phyloP scores from a whole-genome alignment of 2,113 vertebrate species.

The Micronycteris hirsuta region DNA sequence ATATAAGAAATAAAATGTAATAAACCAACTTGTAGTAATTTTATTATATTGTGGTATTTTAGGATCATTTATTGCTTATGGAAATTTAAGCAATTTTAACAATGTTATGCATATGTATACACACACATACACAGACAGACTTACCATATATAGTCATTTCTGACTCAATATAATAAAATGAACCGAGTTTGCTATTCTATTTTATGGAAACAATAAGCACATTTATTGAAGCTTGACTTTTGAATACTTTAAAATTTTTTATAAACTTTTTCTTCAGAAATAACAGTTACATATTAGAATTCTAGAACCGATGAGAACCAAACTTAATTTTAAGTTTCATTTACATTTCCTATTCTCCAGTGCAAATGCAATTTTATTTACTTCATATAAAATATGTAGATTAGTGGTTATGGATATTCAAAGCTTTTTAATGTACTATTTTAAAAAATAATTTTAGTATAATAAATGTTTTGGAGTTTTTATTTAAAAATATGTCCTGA shows the following conservation, averaged over 20 bases:
- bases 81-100: constrained; percentile 48
- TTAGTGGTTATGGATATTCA: neutral
- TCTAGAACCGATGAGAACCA: neutral
- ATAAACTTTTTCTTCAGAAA: constrained; percentile 22
- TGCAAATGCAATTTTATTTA: constrained; percentile 11
- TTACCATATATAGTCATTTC: neutral
- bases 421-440: neutral
- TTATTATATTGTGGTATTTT: constrained; percentile 63
- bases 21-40: constrained; percentile 61
- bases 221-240: neutral
- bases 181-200: neutral
- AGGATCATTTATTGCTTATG: constrained; percentile 53
- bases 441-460: neutral
- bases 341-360: constrained; percentile 36
- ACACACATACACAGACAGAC: neutral
- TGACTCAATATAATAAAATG: neutral
- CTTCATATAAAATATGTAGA: constrained; percentile 6
- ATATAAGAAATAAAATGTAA: constrained; percentile 63
- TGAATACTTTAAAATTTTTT: neutral
- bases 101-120: neutral
- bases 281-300: neutral
- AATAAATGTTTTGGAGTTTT: neutral
- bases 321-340: constrained; percentile 4
- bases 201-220: neutral
- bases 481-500: neutral